Base-by-base conservation (phyloP, 2,113 vertebrate species). In the Corydoras maculifer region DNA sequence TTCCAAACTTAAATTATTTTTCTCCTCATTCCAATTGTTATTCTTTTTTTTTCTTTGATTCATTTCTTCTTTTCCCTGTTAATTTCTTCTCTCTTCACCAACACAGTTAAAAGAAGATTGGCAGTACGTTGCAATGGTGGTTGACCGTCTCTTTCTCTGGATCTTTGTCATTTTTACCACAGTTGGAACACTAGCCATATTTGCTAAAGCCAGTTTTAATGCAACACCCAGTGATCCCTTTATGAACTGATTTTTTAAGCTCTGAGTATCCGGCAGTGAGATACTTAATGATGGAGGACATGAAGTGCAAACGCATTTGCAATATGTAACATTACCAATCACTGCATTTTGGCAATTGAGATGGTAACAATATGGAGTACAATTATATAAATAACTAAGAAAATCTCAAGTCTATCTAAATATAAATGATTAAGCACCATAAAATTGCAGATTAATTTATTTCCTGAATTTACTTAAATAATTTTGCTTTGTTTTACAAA, bases 91-190 rank as follows among this genome's bases (percentile, higher is more conserved):
- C 73, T 63, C 51, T 0, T 66, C 58, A 32, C n/a, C 2, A 43
- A 48, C 32, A 9, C 80, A 92, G 90, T 79, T 89, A 68, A 91
- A 80, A 70, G 88, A 92, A 78, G 90, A 92, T 81, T 92, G 90
- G 90, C 90, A 92, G 86, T 92, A 87, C 6, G 90, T 92, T 7
- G 90, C 90, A 51, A 92, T 92, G 89, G 90, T 92, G 1, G 90
- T 90, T 55, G 90, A 92, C 70, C 85, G 90, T 18, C 88, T 92
- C 79, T 92, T 92, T 74, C 86, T 92, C 71, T 88, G 86, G 87
- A 83, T 89, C 77, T 92, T 91, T 2, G 87, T 92, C 5, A 35
- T 90, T 50, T 87, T 91, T 81, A 92, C 90, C 80, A 88, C 90
- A 0, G 79, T 92, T 65, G 90, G 89, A 53, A 92, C 90, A 0